Conservation (phyloP, 2,113 vertebrate genomes). For the Anhinga rufa region DNA sequence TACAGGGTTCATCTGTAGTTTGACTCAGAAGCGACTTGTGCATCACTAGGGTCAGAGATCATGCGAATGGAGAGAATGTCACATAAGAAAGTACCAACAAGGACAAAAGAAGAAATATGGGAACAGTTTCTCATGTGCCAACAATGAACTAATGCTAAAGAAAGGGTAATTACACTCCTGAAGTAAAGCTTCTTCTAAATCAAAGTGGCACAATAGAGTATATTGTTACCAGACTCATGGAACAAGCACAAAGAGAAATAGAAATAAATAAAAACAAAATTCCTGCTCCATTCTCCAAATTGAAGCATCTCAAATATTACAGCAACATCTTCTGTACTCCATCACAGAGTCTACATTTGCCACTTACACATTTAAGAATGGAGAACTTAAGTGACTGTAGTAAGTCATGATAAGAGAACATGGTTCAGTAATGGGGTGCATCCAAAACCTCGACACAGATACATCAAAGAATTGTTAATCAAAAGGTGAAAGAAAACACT, state of each 20-base stretch:
- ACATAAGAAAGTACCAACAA: not conserved
- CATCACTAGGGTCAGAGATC: constrained; percentile 29
- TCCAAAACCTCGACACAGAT: not conserved
- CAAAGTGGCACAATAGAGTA: not conserved
- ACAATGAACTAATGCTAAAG: constrained; percentile 2
- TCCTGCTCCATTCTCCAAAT: constrained; percentile 1
- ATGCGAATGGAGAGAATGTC: not conserved
- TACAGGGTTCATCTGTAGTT: not conserved
- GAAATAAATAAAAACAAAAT: constrained; percentile 12
- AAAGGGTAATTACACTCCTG: constrained; percentile 7
- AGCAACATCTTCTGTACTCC: not conserved
- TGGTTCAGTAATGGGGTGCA: not conserved
- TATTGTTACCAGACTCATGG: not conserved
- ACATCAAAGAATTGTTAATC: not conserved
- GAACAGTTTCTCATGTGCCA: not conserved
- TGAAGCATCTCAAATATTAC: not conserved
- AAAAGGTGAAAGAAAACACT: not conserved
- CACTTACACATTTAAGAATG: not conserved
- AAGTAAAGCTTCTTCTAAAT: constrained; percentile 25
- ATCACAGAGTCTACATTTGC: not conserved
- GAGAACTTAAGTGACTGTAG: not conserved
- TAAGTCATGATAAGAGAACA: not conserved
- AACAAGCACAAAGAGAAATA: not conserved
- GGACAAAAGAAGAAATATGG: constrained; percentile 1
- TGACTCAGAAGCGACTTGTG: not conserved